Evolutionary conservation across 2,888 invertebrate genomes (phyloP), one percentile per base, ranked within the genome.

Genomic region (Xanthia togata): DNA sequence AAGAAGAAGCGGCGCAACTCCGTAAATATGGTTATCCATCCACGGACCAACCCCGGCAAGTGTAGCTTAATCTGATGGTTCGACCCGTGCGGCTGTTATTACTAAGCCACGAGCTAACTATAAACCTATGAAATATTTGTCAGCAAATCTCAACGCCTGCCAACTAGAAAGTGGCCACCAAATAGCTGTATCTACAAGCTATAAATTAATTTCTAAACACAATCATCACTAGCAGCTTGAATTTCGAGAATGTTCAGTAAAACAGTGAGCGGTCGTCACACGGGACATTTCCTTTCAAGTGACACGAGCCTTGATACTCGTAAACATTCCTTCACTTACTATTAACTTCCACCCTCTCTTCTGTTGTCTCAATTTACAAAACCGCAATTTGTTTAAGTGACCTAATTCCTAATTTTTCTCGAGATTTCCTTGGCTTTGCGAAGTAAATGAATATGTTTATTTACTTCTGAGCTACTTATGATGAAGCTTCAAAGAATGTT

Each of bases 341-440:
- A 64, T 64, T 5, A 20, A 20, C 26, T 44, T 6, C 6, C 3
- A 26, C 11, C 3, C 6, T 26, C 12, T 65, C 8, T 65, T 65
- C 44, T 26, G 26, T 3, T 26, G 44, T 12, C 6, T 26, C 26
- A 47, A 64, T 17, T 20, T 64, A 44, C 41, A 26, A 47, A 47
- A 65, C 3, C 20, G 20, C 4, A 26, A 41, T 44, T 64, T 64
- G 11, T 26, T 44, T 6, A 6, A 12, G 12, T 1, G 44, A 1
- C 73, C 83, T 87, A 90, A 90, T 82, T 86, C 78, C 63, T 86
- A 81, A 88, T 87, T 89, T 90, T 90, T 90, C 85, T 86, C 76
- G 76, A 88, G 84, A 87, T 87, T 84, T 82, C 41, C 68, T 60
- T 73, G 83, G 86, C 76, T 88, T 84, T 79, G 67, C 71, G 73